phyloP scores from a whole-genome alignment of 2,113 vertebrate species.

The Prionailurus viverrinus region DNA sequence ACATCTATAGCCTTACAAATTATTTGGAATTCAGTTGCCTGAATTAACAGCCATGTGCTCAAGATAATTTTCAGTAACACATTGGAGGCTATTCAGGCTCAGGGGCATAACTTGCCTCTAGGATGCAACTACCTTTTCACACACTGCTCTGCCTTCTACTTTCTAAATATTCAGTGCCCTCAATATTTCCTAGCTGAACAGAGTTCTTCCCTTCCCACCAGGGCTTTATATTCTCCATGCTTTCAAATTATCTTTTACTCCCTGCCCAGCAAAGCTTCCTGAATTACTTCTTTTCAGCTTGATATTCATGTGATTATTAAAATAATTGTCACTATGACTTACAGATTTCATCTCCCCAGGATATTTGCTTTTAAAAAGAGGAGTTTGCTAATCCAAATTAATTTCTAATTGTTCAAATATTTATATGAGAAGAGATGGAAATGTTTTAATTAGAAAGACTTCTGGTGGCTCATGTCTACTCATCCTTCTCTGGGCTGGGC shows the following conservation, averaged over 20 bases:
- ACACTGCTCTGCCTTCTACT: not conserved
- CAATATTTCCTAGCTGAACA: not conserved
- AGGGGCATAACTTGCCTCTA: not conserved
- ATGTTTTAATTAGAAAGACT: conserved; percentile 27
- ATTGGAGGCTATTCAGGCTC: not conserved
- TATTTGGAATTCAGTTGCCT: conserved; percentile 23
- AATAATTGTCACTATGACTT: conserved; percentile 36
- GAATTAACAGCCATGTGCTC: not conserved
- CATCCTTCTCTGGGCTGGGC: not conserved
- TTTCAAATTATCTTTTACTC: not conserved
- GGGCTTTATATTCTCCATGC: not conserved
- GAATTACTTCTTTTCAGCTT: conserved; percentile 23
- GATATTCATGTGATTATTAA: conserved; percentile 36
- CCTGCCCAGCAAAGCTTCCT: not conserved
- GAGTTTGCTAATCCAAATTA: conserved; percentile 39
- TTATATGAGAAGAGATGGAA: conserved; percentile 27
- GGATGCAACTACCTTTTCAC: not conserved
- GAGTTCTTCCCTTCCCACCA: not conserved
- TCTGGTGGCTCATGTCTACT: not conserved
- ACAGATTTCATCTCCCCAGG: not conserved
- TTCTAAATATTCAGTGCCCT: not conserved
- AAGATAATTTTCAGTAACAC: conserved; percentile 24
- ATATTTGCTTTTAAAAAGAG: conserved; percentile 68
- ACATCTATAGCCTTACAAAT: not conserved
- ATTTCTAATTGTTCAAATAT: conserved; percentile 62